These are phyloP conservation scores for Zaprionus obscuricornis DNA, from an alignment of 2,888 invertebrate genomes.

Conservation along the genomic window DNA sequence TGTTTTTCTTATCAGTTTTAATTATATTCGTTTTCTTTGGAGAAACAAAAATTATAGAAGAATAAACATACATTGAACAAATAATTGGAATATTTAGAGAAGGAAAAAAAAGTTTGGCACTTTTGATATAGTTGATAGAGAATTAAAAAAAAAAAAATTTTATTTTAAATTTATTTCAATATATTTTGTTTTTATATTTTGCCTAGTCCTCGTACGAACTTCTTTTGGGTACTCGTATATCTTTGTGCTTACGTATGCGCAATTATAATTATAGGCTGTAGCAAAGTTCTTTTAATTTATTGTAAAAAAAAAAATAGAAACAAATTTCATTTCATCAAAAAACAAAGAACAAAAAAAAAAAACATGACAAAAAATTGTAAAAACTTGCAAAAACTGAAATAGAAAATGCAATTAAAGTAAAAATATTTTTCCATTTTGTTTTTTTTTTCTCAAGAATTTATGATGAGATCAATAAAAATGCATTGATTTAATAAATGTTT, in stretches of 20 bases:
- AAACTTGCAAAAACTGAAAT: too few relatives aligned
- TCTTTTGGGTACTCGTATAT: conserved; percentile 23
- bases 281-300: conserved; percentile 17
- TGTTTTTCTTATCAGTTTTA: too few relatives aligned
- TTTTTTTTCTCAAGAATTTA: too few relatives aligned
- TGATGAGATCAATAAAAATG: too few relatives aligned
- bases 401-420: too few relatives aligned
- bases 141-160: conserved; percentile 5
- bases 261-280: conserved; percentile 42
- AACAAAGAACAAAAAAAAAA: too few relatives aligned
- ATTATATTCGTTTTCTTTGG: too few relatives aligned
- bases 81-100: conserved; percentile 6
- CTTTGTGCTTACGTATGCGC: conserved; percentile 74
- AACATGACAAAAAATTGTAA: too few relatives aligned
- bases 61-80: conserved; percentile 6
- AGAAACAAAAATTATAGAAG: conserved; percentile 14
- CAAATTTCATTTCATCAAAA: too few relatives aligned
- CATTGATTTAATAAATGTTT: conserved; percentile 11
- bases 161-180: conserved; percentile 2
- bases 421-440: too few relatives aligned
- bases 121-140: too few relatives aligned
- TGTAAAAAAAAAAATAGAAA: conserved; percentile 1
- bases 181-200: not conserved
- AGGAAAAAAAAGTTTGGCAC: conserved; percentile 5
- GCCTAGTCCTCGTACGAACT: conserved; percentile 7